phyloP scores from a whole-genome alignment of 2,113 vertebrate genomes.

The Crotophaga sulcirostris region DNA sequence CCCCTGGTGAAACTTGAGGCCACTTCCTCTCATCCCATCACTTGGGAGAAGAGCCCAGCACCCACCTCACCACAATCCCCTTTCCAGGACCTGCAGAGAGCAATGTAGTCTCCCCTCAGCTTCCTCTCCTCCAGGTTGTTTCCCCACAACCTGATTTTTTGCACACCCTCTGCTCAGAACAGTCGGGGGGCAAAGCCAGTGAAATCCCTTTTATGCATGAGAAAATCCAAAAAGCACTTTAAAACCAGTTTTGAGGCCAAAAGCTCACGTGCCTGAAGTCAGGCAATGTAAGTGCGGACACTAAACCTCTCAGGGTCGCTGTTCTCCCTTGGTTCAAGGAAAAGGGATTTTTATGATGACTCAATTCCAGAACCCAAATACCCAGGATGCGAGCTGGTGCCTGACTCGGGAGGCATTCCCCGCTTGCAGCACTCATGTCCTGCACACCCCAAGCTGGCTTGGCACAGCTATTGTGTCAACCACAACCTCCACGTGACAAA shows the following conservation, averaged over 20 bases:
- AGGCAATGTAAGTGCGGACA: fast-evolving
- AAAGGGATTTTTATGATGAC: neutral
- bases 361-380: neutral
- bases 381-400: neutral
- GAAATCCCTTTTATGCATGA: neutral
- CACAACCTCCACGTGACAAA: neutral
- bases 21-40: too few relatives aligned
- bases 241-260: neutral
- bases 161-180: fast-evolving
- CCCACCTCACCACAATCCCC: too few relatives aligned
- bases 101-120: too few relatives aligned
- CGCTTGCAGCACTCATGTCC: fast-evolving
- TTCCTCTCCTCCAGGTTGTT: too few relatives aligned
- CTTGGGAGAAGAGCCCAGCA: too few relatives aligned
- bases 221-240: neutral
- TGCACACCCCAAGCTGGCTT: neutral
- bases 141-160: neutral
- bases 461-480: neutral
- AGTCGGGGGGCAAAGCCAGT: neutral
- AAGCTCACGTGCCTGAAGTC: neutral
- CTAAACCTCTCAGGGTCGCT: neutral
- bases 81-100: too few relatives aligned
- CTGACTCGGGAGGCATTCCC: neutral
- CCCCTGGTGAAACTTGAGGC: too few relatives aligned
- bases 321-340: neutral